Evolutionary conservation across 2,113 vertebrate genomes (phyloP), one percentile per base, ranked within the genome.

Genomic region (Uropsilus gracilis): DNA sequence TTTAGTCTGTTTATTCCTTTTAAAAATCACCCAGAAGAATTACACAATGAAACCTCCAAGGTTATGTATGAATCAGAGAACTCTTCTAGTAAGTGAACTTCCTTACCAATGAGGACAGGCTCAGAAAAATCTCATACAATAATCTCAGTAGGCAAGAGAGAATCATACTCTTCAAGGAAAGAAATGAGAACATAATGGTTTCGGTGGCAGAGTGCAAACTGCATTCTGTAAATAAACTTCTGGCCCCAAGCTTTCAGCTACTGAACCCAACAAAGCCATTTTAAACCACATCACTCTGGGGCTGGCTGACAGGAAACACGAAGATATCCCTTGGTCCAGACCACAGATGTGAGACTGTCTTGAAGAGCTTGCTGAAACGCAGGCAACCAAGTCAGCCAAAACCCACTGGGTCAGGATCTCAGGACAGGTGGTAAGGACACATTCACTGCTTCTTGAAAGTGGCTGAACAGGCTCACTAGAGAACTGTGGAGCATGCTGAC

Each of bases 151-250:
- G 28, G 20, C n/a, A 87, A 88, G 57, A 66, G 84, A 72, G 46
- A 80, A 80, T 34, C 71, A n/a, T n/a, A 77, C 34, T 88, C 85
- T 91, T 96, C 46, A 87, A 95, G 72, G 59, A 76, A 92, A 94
- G 61, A 94, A 94, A 87, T 85, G 28, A 86, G n/a, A 94, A 91
- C 57, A 71, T 28, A 50, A 5, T 73, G 82, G 37, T 14, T 89
- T 95, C 42, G 14, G 26, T 82, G 46, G 86, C 34, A 76, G 96
- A 80, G 95, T 32, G 30, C 46, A 90, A 86, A 77, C 4, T 92
- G 42, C 37, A 82, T 69, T 90, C 82, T 55, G 37, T 63, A 93
- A 89, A 75, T 89, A 75, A 95, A 90, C n/a, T 71, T 90, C 53
- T 85, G 37, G 28, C 18, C 82, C 61, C 10, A 44, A 75, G 69